phyloP scores from a whole-genome alignment of 2,797 vertebrate species.

The Tiaroga cobitis region DNA sequence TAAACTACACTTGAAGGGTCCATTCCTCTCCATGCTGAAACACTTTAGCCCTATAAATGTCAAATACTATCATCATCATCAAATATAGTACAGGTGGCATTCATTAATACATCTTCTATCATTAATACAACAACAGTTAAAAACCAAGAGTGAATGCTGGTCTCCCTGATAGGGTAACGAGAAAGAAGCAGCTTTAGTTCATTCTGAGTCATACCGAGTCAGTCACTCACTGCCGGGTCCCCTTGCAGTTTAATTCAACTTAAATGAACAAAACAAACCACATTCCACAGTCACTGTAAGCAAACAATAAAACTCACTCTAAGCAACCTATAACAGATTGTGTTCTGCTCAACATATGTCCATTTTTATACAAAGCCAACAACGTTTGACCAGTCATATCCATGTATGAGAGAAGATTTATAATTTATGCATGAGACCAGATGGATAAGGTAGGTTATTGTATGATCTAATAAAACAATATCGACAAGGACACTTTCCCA shows the following conservation, averaged over 20 bases:
- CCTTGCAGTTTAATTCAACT: constrained; percentile 52
- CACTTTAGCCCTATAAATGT: constrained; percentile 58
- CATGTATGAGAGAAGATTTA: neutral
- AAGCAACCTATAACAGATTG: constrained; percentile 30
- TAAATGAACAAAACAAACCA: constrained; percentile 48
- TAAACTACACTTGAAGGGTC: constrained; percentile 10
- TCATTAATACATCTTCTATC: constrained; percentile 59
- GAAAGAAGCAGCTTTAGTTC: constrained; percentile 58
- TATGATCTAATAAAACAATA: constrained; percentile 20
- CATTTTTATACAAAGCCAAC: constrained; percentile 21
- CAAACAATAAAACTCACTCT: constrained; percentile 19
- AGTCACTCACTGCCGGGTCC: constrained; percentile 54
- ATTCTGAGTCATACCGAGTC: constrained; percentile 51
- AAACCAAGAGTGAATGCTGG: constrained; percentile 54
- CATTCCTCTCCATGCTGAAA: constrained; percentile 54
- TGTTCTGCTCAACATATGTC: constrained; percentile 37
- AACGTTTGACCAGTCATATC: constrained; percentile 4
- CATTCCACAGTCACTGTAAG: constrained; percentile 55
- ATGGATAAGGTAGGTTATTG: neutral
- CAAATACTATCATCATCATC: constrained; percentile 64
- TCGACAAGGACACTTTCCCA: constrained; percentile 39
- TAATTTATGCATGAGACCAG: constrained; percentile 22
- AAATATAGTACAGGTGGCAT: constrained; percentile 62
- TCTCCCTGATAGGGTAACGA: constrained; percentile 50
- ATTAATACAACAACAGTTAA: constrained; percentile 59